Base-by-base conservation (phyloP, 1,140 invertebrate genomes). In the Diorhabda carinulata region DNA sequence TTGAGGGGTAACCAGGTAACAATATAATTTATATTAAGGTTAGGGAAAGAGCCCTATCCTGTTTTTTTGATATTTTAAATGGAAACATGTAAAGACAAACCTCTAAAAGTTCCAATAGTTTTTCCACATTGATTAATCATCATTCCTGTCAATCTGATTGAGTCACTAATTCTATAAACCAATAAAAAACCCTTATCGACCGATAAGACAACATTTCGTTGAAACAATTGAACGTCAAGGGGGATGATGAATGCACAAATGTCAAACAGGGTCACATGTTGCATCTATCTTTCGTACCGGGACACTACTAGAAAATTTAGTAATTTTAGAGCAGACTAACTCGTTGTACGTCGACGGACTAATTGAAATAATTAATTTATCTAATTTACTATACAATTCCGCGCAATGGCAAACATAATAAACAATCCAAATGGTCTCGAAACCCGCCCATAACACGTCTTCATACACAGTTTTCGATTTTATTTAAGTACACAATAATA, bases 261-360 rank as follows among this genome's bases (percentile, higher is more conserved):
- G 82, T 83, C 80, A 82, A 81, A 86, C 84, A 82, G 84, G 85
- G 84, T 86, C 85, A 86, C 84, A 86, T 85, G 84, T 84, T 84
- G 84, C 84, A 82, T 82, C 67, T 71, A 67, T 58, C 61, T 56
- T 44, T 60, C 40, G 61, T 44, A 57, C 61, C n/a, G 42, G 41
- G 52, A 59, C 52, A 68, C 61, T 60, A 42, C 42, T 45, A 61
- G 42, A 69, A 66, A 5, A 66, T 61, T 63, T 66, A 57, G 10
- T 57, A 5, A 10, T 25, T 64, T 45, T 43, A 5, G 44, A 41
- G 58, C 44, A 44, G 45, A 58, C 10, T 10, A 68, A 75, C 60
- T 25, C 61, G 65, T 71, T 75, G 67, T 62, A 57, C 66, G 66
- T 67, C 69, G 69, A 68, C 57, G 66, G 60, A 43, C 68, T 73